phyloP scores from a whole-genome alignment of 2,113 vertebrate genomes.

The Felis chaus region DNA sequence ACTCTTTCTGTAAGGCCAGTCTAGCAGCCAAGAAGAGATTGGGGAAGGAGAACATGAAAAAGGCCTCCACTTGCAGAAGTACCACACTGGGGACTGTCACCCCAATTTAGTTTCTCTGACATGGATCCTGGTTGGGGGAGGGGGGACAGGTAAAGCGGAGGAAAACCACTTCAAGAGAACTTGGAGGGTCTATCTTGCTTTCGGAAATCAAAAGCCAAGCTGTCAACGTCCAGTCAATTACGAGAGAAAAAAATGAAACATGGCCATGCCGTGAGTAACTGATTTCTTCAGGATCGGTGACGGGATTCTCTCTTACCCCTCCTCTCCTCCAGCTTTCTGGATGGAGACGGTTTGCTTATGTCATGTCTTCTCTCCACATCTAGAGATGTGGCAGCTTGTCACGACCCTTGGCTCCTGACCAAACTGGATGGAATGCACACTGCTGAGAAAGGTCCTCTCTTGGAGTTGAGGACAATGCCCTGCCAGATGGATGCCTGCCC shows the following conservation, averaged over 20 bases:
- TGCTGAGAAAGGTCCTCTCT: background rate
- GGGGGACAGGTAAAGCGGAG: background rate
- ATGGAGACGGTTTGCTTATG: background rate
- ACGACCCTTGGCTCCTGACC: background rate
- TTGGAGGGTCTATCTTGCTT: background rate
- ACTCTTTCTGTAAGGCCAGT: background rate
- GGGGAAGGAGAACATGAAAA: background rate
- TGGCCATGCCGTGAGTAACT: rapidly evolving
- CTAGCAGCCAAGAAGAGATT: background rate
- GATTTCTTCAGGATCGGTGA: background rate
- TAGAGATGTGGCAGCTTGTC: background rate
- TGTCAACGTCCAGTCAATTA: background rate
- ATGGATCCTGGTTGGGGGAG: background rate
- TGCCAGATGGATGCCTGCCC: background rate
- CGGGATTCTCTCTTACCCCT: background rate
- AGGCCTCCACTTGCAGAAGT: background rate
- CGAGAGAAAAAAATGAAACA: background rate
- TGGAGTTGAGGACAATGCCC: background rate
- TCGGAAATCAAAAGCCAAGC: background rate
- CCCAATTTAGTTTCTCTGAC: background rate
- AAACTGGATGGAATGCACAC: background rate
- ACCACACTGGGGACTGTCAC: too few relatives aligned
- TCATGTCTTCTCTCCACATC: background rate
- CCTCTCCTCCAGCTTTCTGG: background rate
- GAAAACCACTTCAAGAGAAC: background rate